Conservation (phyloP, 2,113 vertebrate species). For the Zosterops borbonicus region DNA sequence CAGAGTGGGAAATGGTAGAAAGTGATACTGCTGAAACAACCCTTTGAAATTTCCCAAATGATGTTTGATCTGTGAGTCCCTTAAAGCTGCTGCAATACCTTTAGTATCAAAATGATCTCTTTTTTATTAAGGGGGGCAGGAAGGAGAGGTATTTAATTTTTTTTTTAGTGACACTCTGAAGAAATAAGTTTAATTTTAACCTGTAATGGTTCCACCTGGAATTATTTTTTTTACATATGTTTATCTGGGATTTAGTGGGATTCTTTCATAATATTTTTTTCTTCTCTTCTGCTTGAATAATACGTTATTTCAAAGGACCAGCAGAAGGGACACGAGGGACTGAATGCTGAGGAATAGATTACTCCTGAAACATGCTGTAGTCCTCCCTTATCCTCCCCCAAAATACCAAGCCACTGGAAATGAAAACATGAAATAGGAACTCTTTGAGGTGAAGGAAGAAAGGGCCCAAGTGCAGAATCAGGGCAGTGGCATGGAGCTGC, state of each 20-base stretch:
- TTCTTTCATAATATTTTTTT: constrained; percentile 39
- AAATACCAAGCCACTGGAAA: neutral
- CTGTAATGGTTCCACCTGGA: constrained; percentile 30
- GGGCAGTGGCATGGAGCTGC: neutral
- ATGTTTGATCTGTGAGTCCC: constrained; percentile 73
- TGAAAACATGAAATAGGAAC: neutral
- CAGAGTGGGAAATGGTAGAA: constrained; percentile 53
- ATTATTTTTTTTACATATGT: constrained; percentile 35
- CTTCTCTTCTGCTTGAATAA: constrained; percentile 15
- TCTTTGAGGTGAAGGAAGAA: neutral
- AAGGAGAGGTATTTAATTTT: constrained; percentile 7
- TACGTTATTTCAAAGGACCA: constrained; percentile 54
- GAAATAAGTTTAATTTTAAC: constrained; percentile 69
- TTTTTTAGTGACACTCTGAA: constrained; percentile 42
- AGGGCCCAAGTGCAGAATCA: neutral
- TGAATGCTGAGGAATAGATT: constrained; percentile 10
- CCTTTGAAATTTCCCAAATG: constrained; percentile 79
- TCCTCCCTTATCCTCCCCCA: neutral
- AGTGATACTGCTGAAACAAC: constrained; percentile 75
- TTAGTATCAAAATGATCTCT: constrained; percentile 68
- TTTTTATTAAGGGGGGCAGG: neutral
- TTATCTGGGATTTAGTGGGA: constrained; percentile 60
- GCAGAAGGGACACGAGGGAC: neutral
- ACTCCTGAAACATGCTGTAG: neutral
- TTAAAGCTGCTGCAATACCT: constrained; percentile 74